Percentiles rank a stretch among this genome's conserved stretches.
phyloP scores from a whole-genome alignment of 2,888 invertebrate genomes.

The Boloria selene region DNA sequence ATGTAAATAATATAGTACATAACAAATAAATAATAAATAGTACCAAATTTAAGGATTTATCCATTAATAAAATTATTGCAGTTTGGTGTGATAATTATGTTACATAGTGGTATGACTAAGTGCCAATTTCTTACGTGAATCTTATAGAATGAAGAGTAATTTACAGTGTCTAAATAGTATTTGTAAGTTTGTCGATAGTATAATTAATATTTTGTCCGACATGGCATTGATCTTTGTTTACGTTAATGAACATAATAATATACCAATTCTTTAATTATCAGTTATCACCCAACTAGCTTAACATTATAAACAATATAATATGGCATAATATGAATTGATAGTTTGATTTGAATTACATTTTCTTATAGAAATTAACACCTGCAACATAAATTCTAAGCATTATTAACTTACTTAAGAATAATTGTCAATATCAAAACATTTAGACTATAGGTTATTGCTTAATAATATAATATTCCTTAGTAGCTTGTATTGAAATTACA shows the following conservation, averaged over 20 bases:
- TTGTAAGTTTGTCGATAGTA: conserved; percentile 56
- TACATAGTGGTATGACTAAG: conserved; percentile 76
- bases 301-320: conserved; percentile 78
- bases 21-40: conserved; percentile 82
- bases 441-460: conserved; percentile 81
- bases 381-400: conserved; percentile 79
- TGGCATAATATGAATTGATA: conserved; percentile 80
- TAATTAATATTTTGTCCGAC: conserved; percentile 51
- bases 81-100: conserved; percentile 75
- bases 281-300: conserved; percentile 70
- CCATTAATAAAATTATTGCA: conserved; percentile 70
- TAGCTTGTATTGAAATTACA: conserved; percentile 75
- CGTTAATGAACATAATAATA: conserved; percentile 50
- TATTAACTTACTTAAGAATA: conserved; percentile 78
- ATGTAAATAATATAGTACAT: conserved; percentile 82
- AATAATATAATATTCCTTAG: conserved; percentile 70
- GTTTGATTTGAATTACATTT: conserved; percentile 75
- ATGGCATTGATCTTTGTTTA: conserved; percentile 63
- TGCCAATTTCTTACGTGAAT: conserved; percentile 66
- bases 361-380: conserved; percentile 78
- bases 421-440: conserved; percentile 82
- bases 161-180: conserved; percentile 62
- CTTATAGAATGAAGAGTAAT: conserved; percentile 59
- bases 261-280: conserved; percentile 62
- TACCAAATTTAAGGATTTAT: conserved; percentile 76